phyloP scores from a whole-genome alignment of 2,888 invertebrate species.

The Andrena haemorrhoa region DNA sequence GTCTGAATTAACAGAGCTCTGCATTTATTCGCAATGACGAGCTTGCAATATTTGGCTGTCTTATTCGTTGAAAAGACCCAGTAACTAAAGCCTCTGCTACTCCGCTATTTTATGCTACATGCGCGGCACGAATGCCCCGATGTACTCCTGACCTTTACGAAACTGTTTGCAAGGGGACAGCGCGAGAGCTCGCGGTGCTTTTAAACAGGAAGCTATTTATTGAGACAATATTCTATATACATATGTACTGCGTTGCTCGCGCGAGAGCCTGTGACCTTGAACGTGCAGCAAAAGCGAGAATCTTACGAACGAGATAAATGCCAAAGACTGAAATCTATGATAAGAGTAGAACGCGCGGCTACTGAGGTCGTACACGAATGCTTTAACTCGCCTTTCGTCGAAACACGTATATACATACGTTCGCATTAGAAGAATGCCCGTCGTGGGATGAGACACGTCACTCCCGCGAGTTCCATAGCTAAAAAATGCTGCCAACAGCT shows the following conservation, averaged over 20 bases:
- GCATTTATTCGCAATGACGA: no score
- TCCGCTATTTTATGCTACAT: slow-evolving; percentile 1
- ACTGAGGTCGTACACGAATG: slow-evolving; percentile 18
- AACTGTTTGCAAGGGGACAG: slow-evolving; percentile 4
- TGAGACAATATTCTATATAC: neutral
- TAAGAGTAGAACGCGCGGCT: neutral
- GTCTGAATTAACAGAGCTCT: no score
- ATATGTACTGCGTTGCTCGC: neutral
- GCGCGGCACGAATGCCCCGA: neutral
- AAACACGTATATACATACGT: neutral
- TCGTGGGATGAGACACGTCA: slow-evolving; percentile 48
- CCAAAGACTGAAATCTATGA: neutral
- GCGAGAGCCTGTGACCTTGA: slow-evolving; percentile 29
- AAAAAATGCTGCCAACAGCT: slow-evolving; percentile 31
- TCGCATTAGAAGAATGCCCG: slow-evolving; percentile 29
- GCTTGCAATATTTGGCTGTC: no score
- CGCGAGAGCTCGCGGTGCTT: slow-evolving; percentile 1
- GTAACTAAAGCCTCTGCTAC: no score
- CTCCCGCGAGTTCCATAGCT: slow-evolving; percentile 45
- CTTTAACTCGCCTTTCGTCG: slow-evolving; percentile 20
- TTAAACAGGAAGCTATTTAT: slow-evolving; percentile 21
- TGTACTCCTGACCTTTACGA: slow-evolving; percentile 35
- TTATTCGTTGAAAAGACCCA: no score
- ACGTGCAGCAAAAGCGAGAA: neutral
- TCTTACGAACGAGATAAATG: neutral